These are phyloP conservation scores for Coptotermes formosanus DNA, from an alignment of 1,140 invertebrate species.

Conservation along the genomic window DNA sequence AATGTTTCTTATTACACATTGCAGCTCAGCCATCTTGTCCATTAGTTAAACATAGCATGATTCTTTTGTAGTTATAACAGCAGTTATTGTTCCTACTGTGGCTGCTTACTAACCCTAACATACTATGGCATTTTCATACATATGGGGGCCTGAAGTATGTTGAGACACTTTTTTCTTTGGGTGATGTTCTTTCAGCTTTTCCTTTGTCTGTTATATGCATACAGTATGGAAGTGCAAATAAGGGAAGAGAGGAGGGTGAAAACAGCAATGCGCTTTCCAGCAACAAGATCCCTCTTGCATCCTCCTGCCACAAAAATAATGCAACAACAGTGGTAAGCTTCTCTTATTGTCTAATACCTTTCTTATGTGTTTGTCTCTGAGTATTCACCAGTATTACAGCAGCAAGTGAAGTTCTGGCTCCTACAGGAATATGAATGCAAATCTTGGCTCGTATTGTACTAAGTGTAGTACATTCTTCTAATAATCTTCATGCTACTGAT, in stretches of 20 bases:
- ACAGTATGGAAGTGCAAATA: slow-evolving; percentile 22
- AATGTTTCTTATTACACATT: no score
- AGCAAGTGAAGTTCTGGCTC: no score
- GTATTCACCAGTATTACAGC: no score
- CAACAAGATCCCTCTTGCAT: neutral
- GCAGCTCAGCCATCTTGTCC: no score
- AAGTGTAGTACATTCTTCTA: no score
- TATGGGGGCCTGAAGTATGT: neutral
- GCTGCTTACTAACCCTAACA: neutral
- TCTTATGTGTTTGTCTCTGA: no score
- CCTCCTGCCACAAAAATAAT: neutral
- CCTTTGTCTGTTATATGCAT: neutral
- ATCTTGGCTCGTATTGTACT: no score
- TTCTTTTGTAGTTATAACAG: neutral
- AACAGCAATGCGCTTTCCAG: neutral
- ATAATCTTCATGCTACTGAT: no score
- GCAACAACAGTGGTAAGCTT: slow-evolving; percentile 20
- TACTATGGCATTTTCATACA: neutral
- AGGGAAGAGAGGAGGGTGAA: neutral
- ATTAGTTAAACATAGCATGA: neutral
- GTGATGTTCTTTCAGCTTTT: neutral
- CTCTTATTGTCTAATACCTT: neutral
- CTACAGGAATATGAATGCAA: no score
- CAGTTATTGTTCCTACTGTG: neutral
- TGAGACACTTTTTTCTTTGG: neutral